These are phyloP conservation scores for Hirtodrosophila cameraria DNA, from an alignment of 2,888 invertebrate genomes.

Conservation along the genomic window DNA sequence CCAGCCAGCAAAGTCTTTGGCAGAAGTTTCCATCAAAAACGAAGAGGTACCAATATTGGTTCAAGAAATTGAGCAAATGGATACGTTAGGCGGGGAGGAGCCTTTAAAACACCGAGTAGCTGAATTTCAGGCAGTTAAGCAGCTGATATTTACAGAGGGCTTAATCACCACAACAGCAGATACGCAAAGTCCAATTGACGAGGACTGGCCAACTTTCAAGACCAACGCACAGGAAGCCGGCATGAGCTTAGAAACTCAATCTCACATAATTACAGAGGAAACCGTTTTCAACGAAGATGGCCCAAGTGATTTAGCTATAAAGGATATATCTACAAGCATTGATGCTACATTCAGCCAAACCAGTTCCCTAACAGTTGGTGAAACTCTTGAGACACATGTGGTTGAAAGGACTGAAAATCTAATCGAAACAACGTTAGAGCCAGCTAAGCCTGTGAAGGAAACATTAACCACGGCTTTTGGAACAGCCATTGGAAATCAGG, in stretches of 20 bases:
- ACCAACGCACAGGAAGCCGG: conserved; percentile 86
- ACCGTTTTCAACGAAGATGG: conserved; percentile 70
- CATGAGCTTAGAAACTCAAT: conserved; percentile 87
- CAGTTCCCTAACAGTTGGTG: conserved; percentile 46
- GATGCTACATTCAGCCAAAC: conserved; percentile 36
- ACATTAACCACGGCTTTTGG: conserved; percentile 86
- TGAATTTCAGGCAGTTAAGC: conserved; percentile 80
- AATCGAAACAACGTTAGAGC: conserved; percentile 85
- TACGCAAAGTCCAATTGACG: conserved; percentile 87
- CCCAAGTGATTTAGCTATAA: conserved; percentile 15
- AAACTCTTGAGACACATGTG: conserved; percentile 47
- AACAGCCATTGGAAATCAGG: conserved; percentile 87
- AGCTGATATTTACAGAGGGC: conserved; percentile 85
- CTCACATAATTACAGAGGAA: conserved; percentile 86
- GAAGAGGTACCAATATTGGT: conserved; percentile 83
- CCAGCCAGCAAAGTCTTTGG: conserved; percentile 80
- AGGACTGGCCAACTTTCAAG: conserved; percentile 83
- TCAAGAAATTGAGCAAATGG: conserved; percentile 54
- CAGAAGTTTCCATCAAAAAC: conserved; percentile 69
- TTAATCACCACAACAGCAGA: conserved; percentile 87
- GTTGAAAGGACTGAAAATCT: conserved; percentile 43
- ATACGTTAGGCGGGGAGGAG: conserved; percentile 40
- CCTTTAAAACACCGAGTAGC: conserved; percentile 18
- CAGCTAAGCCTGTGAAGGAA: conserved; percentile 84
- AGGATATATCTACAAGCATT: conserved; percentile 28